These are phyloP conservation scores for Pelodytes ibericus DNA, from an alignment of 2,797 vertebrate genomes.

Conservation along the genomic window DNA sequence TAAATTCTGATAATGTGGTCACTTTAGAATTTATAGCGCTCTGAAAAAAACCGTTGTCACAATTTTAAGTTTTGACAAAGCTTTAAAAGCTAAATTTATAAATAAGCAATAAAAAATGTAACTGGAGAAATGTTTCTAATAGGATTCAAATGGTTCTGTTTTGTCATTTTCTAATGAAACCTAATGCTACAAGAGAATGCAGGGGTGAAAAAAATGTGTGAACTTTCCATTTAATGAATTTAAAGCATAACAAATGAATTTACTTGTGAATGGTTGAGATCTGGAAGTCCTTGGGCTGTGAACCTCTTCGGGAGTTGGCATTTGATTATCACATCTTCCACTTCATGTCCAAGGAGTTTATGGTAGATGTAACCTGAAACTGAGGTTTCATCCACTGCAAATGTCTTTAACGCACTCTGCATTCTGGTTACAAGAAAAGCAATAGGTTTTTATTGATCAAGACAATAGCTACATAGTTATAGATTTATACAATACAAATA, in stretches of 20 bases:
- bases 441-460: neutral
- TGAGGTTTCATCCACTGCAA: conserved; percentile 96
- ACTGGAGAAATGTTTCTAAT: too few species aligned
- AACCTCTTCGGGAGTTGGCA: conserved; percentile 99
- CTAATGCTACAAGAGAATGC: too few species aligned
- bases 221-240: too few species aligned
- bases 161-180: too few species aligned
- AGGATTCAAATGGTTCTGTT: too few species aligned
- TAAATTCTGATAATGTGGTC: too few species aligned
- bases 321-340: conserved; percentile 97
- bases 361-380: conserved; percentile 99
- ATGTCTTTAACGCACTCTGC: conserved; percentile 97
- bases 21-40: too few species aligned
- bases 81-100: too few species aligned
- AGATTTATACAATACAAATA: neutral
- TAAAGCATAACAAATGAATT: neutral
- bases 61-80: too few species aligned
- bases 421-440: conserved; percentile 74
- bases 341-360: conserved; percentile 95
- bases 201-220: too few species aligned
- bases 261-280: conserved; percentile 98
- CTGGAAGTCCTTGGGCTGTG: conserved; percentile 96
- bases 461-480: neutral
- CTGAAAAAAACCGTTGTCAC: too few species aligned
- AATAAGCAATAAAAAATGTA: too few species aligned